Conservation (phyloP, 2,113 vertebrate genomes). For the Nannobrachium achirus region DNA sequence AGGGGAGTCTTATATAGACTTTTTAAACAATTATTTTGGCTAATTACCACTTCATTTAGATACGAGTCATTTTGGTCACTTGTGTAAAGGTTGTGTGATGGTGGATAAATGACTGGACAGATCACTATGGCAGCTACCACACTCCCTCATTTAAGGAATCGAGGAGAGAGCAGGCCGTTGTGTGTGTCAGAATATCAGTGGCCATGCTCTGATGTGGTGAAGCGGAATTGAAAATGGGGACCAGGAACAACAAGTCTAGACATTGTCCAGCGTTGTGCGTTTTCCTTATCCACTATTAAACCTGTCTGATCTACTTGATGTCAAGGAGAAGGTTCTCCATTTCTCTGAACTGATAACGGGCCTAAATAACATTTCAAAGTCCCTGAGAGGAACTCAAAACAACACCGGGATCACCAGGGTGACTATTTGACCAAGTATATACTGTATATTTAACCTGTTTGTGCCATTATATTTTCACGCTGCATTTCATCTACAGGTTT, state of each 20-base stretch:
- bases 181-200: slow-evolving; percentile 19
- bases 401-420: slow-evolving; percentile 37
- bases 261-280: not conserved
- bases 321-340: not conserved
- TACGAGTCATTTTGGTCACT: too few relatives aligned
- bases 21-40: too few relatives aligned
- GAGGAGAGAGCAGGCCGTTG: slow-evolving; percentile 9
- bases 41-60: too few relatives aligned
- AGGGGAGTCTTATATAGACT: too few relatives aligned
- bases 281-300: slow-evolving; percentile 22
- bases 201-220: not conserved
- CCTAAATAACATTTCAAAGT: not conserved
- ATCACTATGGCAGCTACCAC: slow-evolving; percentile 16
- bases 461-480: slow-evolving; percentile 41
- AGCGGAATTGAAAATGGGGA: slow-evolving; percentile 10
- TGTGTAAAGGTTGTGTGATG: too few relatives aligned
- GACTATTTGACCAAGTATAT: slow-evolving; percentile 63
- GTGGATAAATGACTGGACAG: not conserved
- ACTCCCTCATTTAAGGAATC: slow-evolving; percentile 10
- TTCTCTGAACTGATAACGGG: slow-evolving; percentile 23
- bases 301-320: slow-evolving; percentile 48
- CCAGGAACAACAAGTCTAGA: not conserved
- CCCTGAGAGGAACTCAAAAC: slow-evolving; percentile 18
- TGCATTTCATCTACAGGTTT: slow-evolving; percentile 35
- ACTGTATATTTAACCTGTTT: slow-evolving; percentile 21